Conservation (phyloP, 2,113 vertebrate species). For the Gnathonemus longibarbis region DNA sequence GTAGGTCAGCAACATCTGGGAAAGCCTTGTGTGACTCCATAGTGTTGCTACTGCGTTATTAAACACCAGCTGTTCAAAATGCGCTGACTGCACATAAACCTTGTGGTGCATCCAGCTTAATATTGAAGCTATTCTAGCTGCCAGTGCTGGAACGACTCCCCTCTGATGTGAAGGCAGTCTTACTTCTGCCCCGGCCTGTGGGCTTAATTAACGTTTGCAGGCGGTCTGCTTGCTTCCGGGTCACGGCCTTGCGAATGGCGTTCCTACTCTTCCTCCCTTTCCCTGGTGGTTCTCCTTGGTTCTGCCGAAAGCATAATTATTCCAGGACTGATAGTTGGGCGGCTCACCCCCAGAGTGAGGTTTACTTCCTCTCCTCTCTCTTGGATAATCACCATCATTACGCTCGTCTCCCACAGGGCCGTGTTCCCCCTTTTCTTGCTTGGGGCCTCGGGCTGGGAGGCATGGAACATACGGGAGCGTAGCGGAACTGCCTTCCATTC, state of each 20-base stretch:
- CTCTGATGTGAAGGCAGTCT: not conserved
- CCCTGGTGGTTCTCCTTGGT: not conserved
- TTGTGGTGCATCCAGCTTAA: not conserved
- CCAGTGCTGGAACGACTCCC: not conserved
- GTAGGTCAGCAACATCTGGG: not conserved
- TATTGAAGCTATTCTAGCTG: not conserved
- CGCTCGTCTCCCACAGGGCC: not conserved
- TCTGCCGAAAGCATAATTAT: not conserved
- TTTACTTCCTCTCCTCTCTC: constrained; percentile 1
- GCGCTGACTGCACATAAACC: not conserved
- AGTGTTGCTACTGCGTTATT: not conserved
- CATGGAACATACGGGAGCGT: not conserved
- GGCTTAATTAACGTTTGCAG: not conserved
- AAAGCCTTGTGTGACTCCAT: not conserved
- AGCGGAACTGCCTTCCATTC: not conserved
- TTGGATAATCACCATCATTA: constrained; percentile 8
- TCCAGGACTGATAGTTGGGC: not conserved
- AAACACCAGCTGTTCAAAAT: not conserved
- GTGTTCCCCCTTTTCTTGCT: not conserved
- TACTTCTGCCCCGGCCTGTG: not conserved
- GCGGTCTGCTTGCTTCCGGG: not conserved
- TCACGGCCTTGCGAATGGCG: not conserved
- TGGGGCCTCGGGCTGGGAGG: no score
- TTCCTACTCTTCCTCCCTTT: not conserved
- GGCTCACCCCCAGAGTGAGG: not conserved